Evolutionary conservation across 2,113 vertebrate genomes (phyloP), one percentile per base, ranked within the genome.

Genomic region (Pterocles burchelli): DNA sequence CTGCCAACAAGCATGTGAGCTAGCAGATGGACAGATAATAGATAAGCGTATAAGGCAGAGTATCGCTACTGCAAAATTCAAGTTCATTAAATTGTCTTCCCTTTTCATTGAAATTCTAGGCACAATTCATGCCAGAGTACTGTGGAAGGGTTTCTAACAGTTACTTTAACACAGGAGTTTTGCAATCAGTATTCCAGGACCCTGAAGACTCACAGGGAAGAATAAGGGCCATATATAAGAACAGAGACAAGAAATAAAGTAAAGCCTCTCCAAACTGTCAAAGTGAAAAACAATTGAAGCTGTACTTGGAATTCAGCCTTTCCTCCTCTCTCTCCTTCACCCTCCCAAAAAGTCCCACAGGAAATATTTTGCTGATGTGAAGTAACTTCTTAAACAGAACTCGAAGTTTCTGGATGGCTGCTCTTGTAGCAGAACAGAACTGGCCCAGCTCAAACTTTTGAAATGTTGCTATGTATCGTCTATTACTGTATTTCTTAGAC

Each of bases 1-100:
- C 73, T 88, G 81, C 93, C 95, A 95, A 91, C 61, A 26, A 78
- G 80, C 67, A 13, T 54, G 75, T 43, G 86, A 93, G 65, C 72
- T 93, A 90, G 73, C 93, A 96, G 86, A 91, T 86, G 94, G 87
- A 91, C 74, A 63, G 73, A 72, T 61, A 88, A 84, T 26, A 90
- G 63, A 87, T 51, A 65, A 91, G 75, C 61, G 45, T 80, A 41
- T 21, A 86, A 85, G 65, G 73, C 63, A 85, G 68, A 88, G 84
- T 19, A 68, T 2, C 7, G 7, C 29, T 75, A 89, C 80, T 61
- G 85, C 57, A 88, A 88, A 92, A 96, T 83, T 93, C 34, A 49
- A 92, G 48, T 72, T 93, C 83, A 83, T 90, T 92, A 89, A 95
- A 67, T 29, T 65, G 55, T 75, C 73, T 72, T 86, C 72, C 24